Base-by-base conservation (phyloP, 2,113 vertebrate genomes). In the Sebastes fasciatus region DNA sequence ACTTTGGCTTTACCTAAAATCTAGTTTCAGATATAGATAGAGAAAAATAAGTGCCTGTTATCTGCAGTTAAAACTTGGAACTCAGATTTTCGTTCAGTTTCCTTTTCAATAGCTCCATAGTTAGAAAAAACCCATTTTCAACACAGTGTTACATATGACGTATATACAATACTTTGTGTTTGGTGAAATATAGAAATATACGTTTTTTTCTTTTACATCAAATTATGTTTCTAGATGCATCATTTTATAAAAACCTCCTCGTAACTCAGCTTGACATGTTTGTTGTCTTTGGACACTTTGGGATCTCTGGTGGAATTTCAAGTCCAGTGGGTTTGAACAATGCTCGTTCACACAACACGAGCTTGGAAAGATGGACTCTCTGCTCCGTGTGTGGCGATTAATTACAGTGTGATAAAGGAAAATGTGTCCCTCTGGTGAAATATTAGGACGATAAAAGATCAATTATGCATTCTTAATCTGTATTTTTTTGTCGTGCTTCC, bases 361-460 rank as follows among this genome's bases (percentile, higher is more conserved):
- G 54, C 49, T 68, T 17, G 58, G 60, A 65, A 34, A 80, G 57
- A 69, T 64, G 61, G 65, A 52, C 66, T 51, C 65, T 1, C 23
- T 21, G 48, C 43, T 77, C 48, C 54, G 51, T 51, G 42, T 52
- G 58, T 19, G 16, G 5, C 40, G 13, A 57, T 65, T 86, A 51
- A 67, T 88, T 95, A 93, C 95, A 69, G 12, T 12, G 17, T 74
- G 60, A 72, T 78, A 13, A 54, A 21, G 19, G 68, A 52, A 78
- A n/a, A 63, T 23, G 7, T 13, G 23, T 62, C 54, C 23, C 19
- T 77, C 13, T 75, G 45, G 51, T 45, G 66, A 80, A 77, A 43
- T 70, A 57, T 94, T 88, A 92, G 40, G 45, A 72, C 34, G 2
- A 60, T 76, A 57, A 83, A 52, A 67, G 0, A 58, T 94, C 26